A percentile compares a stretch with the other conserved stretches of the same genome.
These are phyloP conservation scores for Erythrocercus mccallii DNA, from an alignment of 2,113 vertebrate species.

Conservation along the genomic window DNA sequence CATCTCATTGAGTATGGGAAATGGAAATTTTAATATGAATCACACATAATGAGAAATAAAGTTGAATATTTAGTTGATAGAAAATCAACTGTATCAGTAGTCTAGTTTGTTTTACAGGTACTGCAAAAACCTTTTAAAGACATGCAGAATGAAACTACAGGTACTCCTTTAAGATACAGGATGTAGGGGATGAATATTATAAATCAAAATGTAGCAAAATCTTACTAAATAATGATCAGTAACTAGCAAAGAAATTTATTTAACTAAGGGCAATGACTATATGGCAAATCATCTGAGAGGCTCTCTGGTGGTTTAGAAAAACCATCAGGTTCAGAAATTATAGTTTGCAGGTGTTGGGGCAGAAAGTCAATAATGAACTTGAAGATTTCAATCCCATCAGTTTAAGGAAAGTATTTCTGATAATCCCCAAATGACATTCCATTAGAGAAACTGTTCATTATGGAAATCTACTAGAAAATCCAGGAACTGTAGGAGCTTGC, in stretches of 20 bases:
- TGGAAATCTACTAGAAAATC: background rate
- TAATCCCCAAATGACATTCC: background rate
- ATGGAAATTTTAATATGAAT: background rate
- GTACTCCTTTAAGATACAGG: background rate
- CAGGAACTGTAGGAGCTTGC: background rate
- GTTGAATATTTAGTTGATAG: background rate
- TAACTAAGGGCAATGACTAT: background rate
- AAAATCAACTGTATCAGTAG: background rate
- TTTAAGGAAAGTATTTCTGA: background rate
- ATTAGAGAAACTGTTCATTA: background rate
- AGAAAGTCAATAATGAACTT: background rate
- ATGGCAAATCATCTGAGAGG: background rate
- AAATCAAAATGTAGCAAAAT: background rate
- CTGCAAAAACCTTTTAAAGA: background rate
- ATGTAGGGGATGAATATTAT: background rate
- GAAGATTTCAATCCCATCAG: background rate
- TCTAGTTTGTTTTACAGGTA: background rate
- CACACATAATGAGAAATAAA: background rate
- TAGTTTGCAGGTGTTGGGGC: background rate
- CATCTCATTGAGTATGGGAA: background rate
- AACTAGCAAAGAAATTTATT: background rate
- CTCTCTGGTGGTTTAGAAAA: background rate
- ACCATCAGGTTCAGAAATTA: background rate
- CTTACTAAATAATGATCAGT: background rate
- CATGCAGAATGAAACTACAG: background rate